phyloP scores from a whole-genome alignment of 2,113 vertebrate genomes.

The Accipiter cooperii region DNA sequence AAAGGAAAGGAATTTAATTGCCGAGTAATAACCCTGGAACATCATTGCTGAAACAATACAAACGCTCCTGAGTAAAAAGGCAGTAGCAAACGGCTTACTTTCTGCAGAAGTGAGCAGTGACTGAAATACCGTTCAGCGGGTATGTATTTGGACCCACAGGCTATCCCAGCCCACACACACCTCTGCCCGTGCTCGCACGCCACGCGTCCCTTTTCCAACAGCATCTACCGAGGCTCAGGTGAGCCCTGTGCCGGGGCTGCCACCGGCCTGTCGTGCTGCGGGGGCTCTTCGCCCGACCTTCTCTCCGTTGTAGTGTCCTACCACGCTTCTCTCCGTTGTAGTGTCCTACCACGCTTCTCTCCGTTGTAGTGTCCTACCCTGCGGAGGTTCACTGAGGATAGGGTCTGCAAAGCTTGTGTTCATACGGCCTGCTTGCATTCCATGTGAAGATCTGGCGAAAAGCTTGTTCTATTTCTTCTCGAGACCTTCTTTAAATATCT shows the following conservation, averaged over 20 bases:
- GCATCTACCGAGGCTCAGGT: neutral
- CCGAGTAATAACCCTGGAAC: neutral
- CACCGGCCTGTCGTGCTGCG: neutral
- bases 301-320: too few species aligned
- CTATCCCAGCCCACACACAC: neutral
- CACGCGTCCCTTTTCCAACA: fast-evolving
- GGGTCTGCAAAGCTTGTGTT: neutral
- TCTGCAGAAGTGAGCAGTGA: neutral
- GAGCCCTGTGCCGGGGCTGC: neutral
- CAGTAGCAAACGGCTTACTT: fast-evolving
- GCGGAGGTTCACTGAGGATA: neutral
- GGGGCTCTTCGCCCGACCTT: neutral
- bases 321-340: too few species aligned
- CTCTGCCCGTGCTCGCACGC: fast-evolving
- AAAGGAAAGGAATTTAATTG: neutral
- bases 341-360: too few species aligned
- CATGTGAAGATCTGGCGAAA: neutral
- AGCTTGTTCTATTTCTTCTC: neutral
- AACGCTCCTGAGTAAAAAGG: neutral
- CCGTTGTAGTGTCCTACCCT: too few species aligned
- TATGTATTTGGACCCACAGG: neutral
- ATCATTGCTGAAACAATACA: neutral
- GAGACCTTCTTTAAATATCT: neutral
- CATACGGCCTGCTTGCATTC: neutral
- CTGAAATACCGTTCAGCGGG: neutral